phyloP scores from a whole-genome alignment of 2,797 vertebrate genomes.

The Microctenopoma steveboyesi region DNA sequence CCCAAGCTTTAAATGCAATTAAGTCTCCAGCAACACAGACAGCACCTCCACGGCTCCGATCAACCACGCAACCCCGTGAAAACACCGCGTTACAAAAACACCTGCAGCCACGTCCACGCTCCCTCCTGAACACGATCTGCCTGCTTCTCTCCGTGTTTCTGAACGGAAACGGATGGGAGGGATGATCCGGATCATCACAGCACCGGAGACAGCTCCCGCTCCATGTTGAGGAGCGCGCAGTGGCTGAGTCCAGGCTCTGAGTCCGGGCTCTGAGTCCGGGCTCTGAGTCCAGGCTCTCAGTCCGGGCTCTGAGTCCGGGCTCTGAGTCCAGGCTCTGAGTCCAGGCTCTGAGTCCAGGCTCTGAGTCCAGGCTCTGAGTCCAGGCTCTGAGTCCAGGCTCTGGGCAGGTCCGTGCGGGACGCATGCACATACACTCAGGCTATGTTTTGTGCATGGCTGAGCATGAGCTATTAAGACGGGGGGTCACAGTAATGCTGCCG shows the following conservation, averaged over 20 bases:
- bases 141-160: conserved; percentile 13
- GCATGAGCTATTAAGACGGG: conserved; percentile 57
- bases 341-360: neutral
- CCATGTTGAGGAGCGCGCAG: neutral
- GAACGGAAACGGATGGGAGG: conserved; percentile 34
- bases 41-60: conserved; percentile 25
- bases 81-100: conserved; percentile 4
- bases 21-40: conserved; percentile 56
- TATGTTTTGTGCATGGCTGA: conserved; percentile 54
- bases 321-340: neutral
- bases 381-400: neutral
- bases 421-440: conserved; percentile 21
- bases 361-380: neutral
- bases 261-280: neutral
- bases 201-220: conserved; percentile 18
- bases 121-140: conserved; percentile 8
- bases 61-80: neutral
- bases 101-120: neutral
- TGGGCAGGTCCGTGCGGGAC: neutral
- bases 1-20: conserved; percentile 60
- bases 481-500: conserved; percentile 67
- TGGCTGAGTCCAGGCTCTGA: neutral
- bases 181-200: conserved; percentile 34
- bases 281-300: neutral
- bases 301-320: neutral